Conservation (phyloP, 2,888 invertebrate species). For the Bellardia pandia region DNA sequence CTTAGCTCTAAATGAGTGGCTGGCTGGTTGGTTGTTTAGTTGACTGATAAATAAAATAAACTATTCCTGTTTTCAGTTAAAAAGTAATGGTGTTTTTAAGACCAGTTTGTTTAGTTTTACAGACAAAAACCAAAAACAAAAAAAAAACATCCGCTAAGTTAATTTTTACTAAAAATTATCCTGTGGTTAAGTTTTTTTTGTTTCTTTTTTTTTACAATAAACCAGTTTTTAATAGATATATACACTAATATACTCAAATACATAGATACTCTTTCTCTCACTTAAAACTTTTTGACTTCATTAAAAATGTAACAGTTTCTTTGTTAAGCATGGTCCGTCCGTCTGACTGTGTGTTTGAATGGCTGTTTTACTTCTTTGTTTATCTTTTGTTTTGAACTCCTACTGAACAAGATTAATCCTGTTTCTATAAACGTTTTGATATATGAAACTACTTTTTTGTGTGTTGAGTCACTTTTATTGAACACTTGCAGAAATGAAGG, state of each 20-base stretch:
- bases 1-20: not conserved
- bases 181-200: slow-evolving; percentile 50
- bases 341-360: not conserved
- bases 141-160: slow-evolving; percentile 64
- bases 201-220: slow-evolving; percentile 40
- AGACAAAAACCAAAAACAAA: slow-evolving; percentile 40
- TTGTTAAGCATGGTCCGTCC: slow-evolving; percentile 33
- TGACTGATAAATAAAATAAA: slow-evolving; percentile 25
- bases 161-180: slow-evolving; percentile 62
- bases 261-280: no score
- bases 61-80: slow-evolving; percentile 57
- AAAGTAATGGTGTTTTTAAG: slow-evolving; percentile 62
- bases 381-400: slow-evolving; percentile 42
- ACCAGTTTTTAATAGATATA: slow-evolving; percentile 42
- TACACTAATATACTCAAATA: no score
- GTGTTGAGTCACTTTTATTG: slow-evolving; percentile 42
- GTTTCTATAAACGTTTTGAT: slow-evolving; percentile 18
- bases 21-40: not conserved
- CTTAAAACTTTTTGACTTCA: not conserved
- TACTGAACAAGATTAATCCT: slow-evolving; percentile 62
- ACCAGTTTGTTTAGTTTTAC: slow-evolving; percentile 63
- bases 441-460: not conserved
- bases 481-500: slow-evolving; percentile 14
- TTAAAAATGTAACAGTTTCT: slow-evolving; percentile 55
- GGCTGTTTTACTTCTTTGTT: slow-evolving; percentile 30